Evolutionary conservation across 2,113 vertebrate species (phyloP), one percentile per base, ranked within the genome.

Genomic region (Scomber colias): DNA sequence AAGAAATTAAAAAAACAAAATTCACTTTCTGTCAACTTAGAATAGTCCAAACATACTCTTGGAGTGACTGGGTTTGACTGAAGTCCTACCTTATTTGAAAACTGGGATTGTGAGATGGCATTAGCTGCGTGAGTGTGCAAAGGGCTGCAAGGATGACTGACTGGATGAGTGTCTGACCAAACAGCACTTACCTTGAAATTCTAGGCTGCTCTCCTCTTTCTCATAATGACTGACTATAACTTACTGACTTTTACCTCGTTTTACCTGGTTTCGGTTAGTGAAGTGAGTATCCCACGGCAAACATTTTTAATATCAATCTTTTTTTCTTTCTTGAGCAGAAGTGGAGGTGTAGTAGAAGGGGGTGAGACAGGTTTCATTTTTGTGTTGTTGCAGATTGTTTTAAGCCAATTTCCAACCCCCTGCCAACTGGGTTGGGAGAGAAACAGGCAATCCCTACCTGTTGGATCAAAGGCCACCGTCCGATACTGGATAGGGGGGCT

Each of bases 401-500:
- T 81, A 71, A 75, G 79, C 79, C 76, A 82, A 91, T 80, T 89
- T 88, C 91, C 87, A 93, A 90, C 82, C 87, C 83, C 87, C 61
- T 80, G 73, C 70, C 87, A 90, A 87, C 72, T 44, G 80, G 88
- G 75, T 71, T 69, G 73, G 83, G 68, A 87, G 85, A 92, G 91
- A 95, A 96, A 95, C 93, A 86, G 90, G 91, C 93, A 93, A 96
- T 90, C 95, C 97, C 96, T 99, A 99, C 98, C 98, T 99, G 96
- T 82, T 79, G 82, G 95, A 90, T 97, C 95, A 95, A 96, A 94
- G 94, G 96, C 96, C 95, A 97, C 96, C 44, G 97, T 99, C 96
- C 96, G 97, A 96, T 99, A 98, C 95, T 98, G 97, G 94, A 98
- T 95, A 17, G 96, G 96, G 1, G 97, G 98, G 96, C 97, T 98